Percentiles rank a stretch among this genome's conserved stretches.
Conservation (phyloP, 2,888 invertebrate genomes). For the Mechanitis mazaeus region DNA sequence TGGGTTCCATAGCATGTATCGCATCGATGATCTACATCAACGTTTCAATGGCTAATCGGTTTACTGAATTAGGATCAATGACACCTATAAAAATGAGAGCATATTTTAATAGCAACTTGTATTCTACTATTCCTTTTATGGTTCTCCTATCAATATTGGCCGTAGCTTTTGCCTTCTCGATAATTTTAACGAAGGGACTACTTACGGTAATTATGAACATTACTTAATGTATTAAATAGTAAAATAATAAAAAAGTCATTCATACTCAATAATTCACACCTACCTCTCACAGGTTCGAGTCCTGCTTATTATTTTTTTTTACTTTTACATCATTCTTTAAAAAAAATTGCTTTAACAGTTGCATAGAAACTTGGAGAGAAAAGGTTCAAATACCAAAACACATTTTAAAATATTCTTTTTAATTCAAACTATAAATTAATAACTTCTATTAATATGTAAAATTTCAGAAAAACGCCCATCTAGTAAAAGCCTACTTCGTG, state of each 20-base stretch:
- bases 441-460: too few relatives aligned
- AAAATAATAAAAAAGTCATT: not conserved
- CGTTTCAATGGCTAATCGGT: not conserved
- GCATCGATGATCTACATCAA: not conserved
- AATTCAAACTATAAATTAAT: too few relatives aligned
- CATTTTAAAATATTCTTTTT: too few relatives aligned
- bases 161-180: not conserved
- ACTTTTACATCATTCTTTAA: too few relatives aligned
- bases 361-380: too few relatives aligned
- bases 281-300: too few relatives aligned
- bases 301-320: too few relatives aligned
- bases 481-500: slow-evolving; percentile 21
- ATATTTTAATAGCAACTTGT: not conserved
- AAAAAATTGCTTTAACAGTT: too few relatives aligned
- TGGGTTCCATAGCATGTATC: not conserved
- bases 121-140: not conserved
- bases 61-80: not conserved
- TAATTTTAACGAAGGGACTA: slow-evolving; percentile 5
- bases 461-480: slow-evolving; percentile 22
- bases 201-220: slow-evolving; percentile 2
- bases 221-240: not conserved
- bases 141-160: not conserved
- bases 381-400: too few relatives aligned
- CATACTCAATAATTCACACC: not conserved
- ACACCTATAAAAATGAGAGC: too few relatives aligned